Evolutionary conservation across 2,797 vertebrate genomes (phyloP), one percentile per base, ranked within the genome.

Genomic region (Momotus momota): DNA sequence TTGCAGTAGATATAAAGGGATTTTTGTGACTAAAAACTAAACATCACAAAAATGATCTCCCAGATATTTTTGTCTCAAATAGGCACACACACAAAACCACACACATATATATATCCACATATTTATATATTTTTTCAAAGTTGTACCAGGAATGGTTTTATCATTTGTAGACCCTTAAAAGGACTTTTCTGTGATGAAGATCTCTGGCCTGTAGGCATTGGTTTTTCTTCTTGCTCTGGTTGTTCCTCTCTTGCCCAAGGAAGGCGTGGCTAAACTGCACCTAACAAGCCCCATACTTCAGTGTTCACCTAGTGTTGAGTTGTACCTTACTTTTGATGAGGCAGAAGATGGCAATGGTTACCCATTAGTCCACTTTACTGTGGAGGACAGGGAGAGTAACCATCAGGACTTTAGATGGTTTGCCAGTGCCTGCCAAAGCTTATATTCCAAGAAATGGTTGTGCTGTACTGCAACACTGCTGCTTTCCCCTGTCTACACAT

Each of bases 231-330:
- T 80, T 87, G 3, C 5, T 71, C 21, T 35, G 12, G 9, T 19
- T 79, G 10, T 27, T 87, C 5, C 10, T 55, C 3, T 77, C 22
- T 64, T 75, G 22, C 11, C 19, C n/a, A 80, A 46, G 40, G 25
- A 75, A 75, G 17, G 0, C 58, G 2, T 26, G 35, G 10, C 14
- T 31, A 70, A 62, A 43, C 7, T 77, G 6, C 7, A 35, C 15
- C 15, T 3, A 14, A 51, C 11, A 43, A 60, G 8, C 1, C 17
- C 11, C 2, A 0, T 15, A 9, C 7, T 51, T 27, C 20, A 64
- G 26, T 38, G 27, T 83, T 69, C 17, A 48, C 7, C 5, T 38
- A 29, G 17, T 1, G 3, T 1, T 25, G n/a, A 64, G 9, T 0
- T 40, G 18, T 29, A 57, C 8, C 20, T 64, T 3, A 3, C 5